Evolutionary conservation across 2,888 invertebrate species (phyloP), one percentile per base, ranked within the genome.

Genomic region (Lagria hirta): DNA sequence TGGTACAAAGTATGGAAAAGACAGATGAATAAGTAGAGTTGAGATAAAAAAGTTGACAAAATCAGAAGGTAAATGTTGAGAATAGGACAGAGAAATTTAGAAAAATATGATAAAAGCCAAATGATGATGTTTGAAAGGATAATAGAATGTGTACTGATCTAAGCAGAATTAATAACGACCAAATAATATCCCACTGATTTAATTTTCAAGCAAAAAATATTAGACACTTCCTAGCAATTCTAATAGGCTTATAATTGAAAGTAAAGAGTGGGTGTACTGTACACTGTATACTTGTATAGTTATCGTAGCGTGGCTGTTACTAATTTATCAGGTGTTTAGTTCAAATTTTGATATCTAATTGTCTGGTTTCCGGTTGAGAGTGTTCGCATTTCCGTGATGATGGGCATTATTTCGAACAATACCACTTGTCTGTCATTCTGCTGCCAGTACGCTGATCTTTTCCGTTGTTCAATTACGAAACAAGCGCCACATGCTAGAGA

Each of bases 321-420:
- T 59, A 64, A 66, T 66, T 67, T 61, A 65, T 67, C 68, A 69
- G 68, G 68, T 69, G 68, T 61, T 60, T 60, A 60, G 60, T 62
- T 64, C 61, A 57, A 58, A 60, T 53, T 54, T 49, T 54, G 58
- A 65, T 58, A 63, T 58, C 63, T 66, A 66, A 66, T 67, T 66
- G 63, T 55, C 54, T 57, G 55, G 55, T 56, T 66, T 65, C 63
- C 64, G 62, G 62, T 54, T 43, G 54, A 52, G 52, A 58, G 52
- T 55, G 60, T 61, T 62, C 56, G 53, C 51, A 57, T 56, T 65
- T 62, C 62, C 61, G 61, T 48, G 54, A 63, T 65, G 66, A 66
- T 54, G 48, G 41, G 62, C 62, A 63, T 65, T 68, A 66, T 66
- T 61, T 30, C 29, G 50, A 55, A 65, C 63, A 65, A 65, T 63